phyloP scores from a whole-genome alignment of 2,797 vertebrate species.

The Protosalanx chinensis region DNA sequence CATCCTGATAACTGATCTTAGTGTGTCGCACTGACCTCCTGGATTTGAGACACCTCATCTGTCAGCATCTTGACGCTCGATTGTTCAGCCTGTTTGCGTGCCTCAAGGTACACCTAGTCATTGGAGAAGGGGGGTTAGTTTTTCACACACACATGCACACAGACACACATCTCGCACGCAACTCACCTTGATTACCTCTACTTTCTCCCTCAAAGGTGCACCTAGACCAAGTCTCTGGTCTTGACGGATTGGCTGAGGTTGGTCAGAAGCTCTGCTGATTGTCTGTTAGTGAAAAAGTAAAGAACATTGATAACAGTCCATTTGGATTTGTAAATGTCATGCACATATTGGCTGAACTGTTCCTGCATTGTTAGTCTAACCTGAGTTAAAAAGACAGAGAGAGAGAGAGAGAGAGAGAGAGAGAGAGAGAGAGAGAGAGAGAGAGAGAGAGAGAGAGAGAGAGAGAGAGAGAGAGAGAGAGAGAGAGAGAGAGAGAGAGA shows the following conservation, averaged over 20 bases:
- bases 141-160: conserved; percentile 17
- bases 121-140: neutral
- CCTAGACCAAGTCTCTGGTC: conserved; percentile 64
- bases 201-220: conserved; percentile 71
- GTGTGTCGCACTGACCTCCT: conserved; percentile 77
- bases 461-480: conserved; percentile 4
- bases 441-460: conserved; percentile 30
- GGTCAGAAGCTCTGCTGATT: conserved; percentile 70
- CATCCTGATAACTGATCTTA: neutral
- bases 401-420: conserved; percentile 9
- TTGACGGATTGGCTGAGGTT: conserved; percentile 60
- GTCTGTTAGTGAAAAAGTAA: conserved; percentile 55
- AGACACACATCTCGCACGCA: neutral
- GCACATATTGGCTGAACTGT: neutral
- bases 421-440: neutral
- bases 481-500: too few species aligned
- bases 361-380: conserved; percentile 53
- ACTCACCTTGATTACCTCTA: conserved; percentile 84
- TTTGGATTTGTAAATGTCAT: neutral
- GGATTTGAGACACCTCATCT: conserved; percentile 85
- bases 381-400: conserved; percentile 55
- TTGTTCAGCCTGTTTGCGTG: conserved; percentile 60
- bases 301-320: neutral
- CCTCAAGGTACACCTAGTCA: conserved; percentile 78
- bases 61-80: conserved; percentile 78